phyloP scores from a whole-genome alignment of 2,888 invertebrate genomes.

The Frankliniella fusca region DNA sequence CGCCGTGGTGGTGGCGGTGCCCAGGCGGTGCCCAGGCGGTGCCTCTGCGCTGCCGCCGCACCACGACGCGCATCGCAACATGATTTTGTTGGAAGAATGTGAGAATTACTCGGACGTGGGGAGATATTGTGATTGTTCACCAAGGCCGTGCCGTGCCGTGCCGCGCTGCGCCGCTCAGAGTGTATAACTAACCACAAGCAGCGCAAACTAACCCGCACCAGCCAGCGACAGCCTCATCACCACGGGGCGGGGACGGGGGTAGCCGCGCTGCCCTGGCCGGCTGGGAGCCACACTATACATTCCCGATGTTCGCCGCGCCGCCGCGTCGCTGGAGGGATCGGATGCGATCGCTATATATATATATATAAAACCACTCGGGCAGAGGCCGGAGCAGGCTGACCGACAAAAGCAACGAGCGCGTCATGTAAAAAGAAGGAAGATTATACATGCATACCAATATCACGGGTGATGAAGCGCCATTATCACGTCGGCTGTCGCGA shows the following conservation, averaged over 20 bases:
- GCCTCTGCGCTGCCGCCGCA: no score
- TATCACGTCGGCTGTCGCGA: no score
- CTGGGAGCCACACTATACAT: no score
- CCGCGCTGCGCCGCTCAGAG: neutral
- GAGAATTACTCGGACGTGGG: slow-evolving; percentile 1
- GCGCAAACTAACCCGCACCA: neutral
- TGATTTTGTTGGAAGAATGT: slow-evolving; percentile 20
- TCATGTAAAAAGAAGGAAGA: no score
- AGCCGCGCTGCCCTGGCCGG: no score
- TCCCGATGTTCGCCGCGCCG: no score
- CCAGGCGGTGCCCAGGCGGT: no score
- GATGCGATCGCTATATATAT: neutral
- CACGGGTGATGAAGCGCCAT: neutral
- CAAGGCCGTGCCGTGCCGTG: neutral
- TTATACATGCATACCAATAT: neutral
- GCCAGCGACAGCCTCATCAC: neutral
- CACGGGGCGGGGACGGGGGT: neutral
- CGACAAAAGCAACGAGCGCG: no score
- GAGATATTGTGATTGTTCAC: slow-evolving; percentile 1
- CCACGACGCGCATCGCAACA: neutral
- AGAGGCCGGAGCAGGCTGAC: neutral
- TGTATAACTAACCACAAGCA: neutral
- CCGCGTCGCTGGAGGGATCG: no score
- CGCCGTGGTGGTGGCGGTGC: no score
- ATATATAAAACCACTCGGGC: neutral